A percentile compares a stretch with the other conserved stretches of the same genome.
phyloP scores from a whole-genome alignment of 1,140 invertebrate genomes.

The Tetragonula clypearis region DNA sequence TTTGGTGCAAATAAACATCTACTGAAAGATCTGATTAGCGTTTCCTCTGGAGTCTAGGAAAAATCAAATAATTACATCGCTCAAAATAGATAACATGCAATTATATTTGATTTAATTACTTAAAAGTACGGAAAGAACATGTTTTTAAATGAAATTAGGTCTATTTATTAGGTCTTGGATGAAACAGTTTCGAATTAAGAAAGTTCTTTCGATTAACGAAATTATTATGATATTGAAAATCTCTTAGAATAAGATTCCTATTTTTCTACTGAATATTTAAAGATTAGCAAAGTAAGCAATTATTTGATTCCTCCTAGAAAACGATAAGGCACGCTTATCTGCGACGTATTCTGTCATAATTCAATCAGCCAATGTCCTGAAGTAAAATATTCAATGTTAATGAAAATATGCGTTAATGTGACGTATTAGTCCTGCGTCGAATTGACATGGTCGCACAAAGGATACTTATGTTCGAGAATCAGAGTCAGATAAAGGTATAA shows the following conservation, averaged over 20 bases:
- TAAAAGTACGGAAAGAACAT: conserved; percentile 7
- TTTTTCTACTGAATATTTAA: conserved; percentile 56
- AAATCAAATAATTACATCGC: conserved; percentile 54
- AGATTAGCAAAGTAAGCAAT: conserved; percentile 37
- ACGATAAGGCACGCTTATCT: conserved; percentile 32
- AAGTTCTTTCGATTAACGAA: conserved; percentile 30
- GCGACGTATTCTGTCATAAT: conserved; percentile 25
- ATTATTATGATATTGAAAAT: conserved; percentile 40
- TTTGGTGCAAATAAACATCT: conserved; percentile 30
- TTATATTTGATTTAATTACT: conserved; percentile 49
- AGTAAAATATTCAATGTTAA: conserved; percentile 15
- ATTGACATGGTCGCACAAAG: conserved; percentile 38
- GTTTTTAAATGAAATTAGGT: conserved; percentile 19
- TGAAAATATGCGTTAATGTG: neutral
- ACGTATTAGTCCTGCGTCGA: conserved; percentile 12
- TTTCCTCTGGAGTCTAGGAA: conserved; percentile 46
- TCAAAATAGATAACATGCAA: conserved; percentile 35
- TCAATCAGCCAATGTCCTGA: conserved; percentile 13
- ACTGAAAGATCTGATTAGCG: conserved; percentile 23
- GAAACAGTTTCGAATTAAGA: conserved; percentile 30
- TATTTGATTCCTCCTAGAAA: conserved; percentile 30
- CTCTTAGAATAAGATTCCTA: conserved; percentile 61
- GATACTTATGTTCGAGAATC: conserved; percentile 15
- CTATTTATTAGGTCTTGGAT: conserved; percentile 28
- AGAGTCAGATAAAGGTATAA: conserved; percentile 29